Evolutionary conservation across 2,113 vertebrate genomes (phyloP).

Genomic region (Phalacrocorax pelagicus): DNA sequence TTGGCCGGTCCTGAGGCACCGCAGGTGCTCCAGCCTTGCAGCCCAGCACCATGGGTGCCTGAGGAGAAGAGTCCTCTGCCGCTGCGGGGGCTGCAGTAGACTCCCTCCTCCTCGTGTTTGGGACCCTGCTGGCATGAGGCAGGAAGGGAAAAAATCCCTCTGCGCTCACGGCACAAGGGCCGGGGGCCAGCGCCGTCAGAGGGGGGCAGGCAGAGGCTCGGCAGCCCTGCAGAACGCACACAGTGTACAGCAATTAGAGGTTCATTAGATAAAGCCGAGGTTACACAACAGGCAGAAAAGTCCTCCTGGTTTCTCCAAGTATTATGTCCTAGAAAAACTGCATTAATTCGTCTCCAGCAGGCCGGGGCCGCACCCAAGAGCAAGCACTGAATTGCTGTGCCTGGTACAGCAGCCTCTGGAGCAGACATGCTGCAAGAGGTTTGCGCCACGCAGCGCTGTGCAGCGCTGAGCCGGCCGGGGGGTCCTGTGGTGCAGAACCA

Average conservation of each 20-base stretch:
- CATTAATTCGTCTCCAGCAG: neutral
- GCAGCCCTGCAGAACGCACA: neutral
- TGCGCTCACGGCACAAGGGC: rapidly evolving
- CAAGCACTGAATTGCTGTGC: neutral
- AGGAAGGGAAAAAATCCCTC: neutral
- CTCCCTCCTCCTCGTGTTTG: rapidly evolving
- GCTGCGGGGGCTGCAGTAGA: neutral
- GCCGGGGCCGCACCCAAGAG: neutral
- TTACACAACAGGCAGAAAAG: neutral
- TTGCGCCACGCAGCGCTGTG: too few species aligned
- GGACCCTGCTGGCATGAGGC: neutral
- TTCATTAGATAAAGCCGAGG: neutral
- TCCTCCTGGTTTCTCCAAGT: neutral
- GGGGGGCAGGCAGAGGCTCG: neutral
- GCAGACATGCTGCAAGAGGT: rapidly evolving
- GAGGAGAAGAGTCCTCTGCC: rapidly evolving
- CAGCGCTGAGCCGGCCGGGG: rapidly evolving
- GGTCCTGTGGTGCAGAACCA: too few species aligned
- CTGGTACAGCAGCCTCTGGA: neutral
- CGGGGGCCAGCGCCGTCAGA: neutral
- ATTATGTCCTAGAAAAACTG: neutral
- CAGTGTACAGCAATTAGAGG: neutral
- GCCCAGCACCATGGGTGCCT: rapidly evolving
- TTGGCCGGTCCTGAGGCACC: rapidly evolving
- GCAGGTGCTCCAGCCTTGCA: rapidly evolving